Conservation (phyloP, 2,888 invertebrate genomes). For the Campoplex capitator region DNA sequence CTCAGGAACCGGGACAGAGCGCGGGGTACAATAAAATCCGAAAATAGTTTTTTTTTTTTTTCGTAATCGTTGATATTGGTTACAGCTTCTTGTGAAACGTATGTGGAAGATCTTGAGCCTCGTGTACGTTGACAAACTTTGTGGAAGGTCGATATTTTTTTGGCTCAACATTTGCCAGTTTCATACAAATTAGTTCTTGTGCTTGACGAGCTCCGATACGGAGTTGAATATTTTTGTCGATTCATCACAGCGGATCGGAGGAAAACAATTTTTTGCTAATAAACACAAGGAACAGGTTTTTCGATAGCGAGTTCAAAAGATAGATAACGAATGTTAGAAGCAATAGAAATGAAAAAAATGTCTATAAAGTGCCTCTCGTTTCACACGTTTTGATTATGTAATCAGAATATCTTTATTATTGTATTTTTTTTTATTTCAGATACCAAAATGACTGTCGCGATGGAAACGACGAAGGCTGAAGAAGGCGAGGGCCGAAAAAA, state of each 20-base stretch:
- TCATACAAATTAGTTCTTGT: not conserved
- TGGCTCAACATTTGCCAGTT: not conserved
- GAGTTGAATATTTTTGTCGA: not conserved
- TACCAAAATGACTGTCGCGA: constrained; percentile 78
- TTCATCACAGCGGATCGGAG: too few relatives aligned
- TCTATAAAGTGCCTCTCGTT: not conserved
- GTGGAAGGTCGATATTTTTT: not conserved
- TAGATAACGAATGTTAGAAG: not conserved
- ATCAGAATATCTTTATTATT: not conserved
- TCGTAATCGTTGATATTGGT: not conserved
- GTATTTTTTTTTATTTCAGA: constrained; percentile 66
- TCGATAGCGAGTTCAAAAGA: not conserved
- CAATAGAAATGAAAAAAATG: not conserved
- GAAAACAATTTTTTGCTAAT: too few relatives aligned
- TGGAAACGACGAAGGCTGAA: constrained; percentile 76
- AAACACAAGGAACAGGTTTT: not conserved
- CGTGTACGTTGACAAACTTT: not conserved
- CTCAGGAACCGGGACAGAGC: too few relatives aligned
- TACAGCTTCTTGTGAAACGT: not conserved
- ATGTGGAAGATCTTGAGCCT: not conserved
- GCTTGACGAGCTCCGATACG: not conserved
- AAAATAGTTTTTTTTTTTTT: not conserved
- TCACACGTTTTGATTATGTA: not conserved
- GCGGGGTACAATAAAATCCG: not conserved
- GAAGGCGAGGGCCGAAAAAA: constrained; percentile 75